Evolutionary conservation across 2,888 invertebrate genomes (phyloP).

Genomic region (Cryptocephalus primarius): DNA sequence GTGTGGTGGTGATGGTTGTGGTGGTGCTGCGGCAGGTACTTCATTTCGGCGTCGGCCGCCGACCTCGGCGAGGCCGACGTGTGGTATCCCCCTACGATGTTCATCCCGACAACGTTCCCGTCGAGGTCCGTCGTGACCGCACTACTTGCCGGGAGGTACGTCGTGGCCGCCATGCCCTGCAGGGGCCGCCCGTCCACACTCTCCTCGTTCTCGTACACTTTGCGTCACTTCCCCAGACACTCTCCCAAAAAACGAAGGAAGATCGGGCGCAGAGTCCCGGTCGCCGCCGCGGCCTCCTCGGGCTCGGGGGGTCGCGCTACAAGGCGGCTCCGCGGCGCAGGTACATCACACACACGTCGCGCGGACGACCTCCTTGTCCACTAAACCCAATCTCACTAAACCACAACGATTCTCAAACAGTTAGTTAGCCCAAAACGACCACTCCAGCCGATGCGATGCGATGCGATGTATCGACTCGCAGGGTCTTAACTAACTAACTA

Average conservation of each 20-base stretch:
- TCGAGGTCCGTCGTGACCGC: constrained; percentile 59
- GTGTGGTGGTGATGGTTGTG: constrained; percentile 66
- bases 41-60: constrained; percentile 82
- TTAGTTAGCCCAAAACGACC: background rate
- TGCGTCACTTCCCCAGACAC: constrained; percentile 18
- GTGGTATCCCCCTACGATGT: constrained; percentile 68
- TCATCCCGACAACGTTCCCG: constrained; percentile 61
- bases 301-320: background rate
- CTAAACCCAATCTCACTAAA: no score
- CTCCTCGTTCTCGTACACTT: constrained; percentile 32
- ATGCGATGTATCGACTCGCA: no score
- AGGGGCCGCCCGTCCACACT: constrained; percentile 45
- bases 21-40: constrained; percentile 82
- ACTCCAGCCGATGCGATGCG: background rate
- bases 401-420: no score
- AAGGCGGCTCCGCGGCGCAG: background rate
- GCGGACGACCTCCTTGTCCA: no score
- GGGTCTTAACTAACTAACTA: no score
- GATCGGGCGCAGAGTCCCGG: background rate
- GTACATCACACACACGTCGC: no score
- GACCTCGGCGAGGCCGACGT: constrained; percentile 74
- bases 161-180: constrained; percentile 87
- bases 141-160: constrained; percentile 77
- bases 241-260: background rate
- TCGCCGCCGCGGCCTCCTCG: background rate